Evolutionary conservation across 2,888 invertebrate genomes (phyloP).

Genomic region (Bembecia ichneumoniformis): DNA sequence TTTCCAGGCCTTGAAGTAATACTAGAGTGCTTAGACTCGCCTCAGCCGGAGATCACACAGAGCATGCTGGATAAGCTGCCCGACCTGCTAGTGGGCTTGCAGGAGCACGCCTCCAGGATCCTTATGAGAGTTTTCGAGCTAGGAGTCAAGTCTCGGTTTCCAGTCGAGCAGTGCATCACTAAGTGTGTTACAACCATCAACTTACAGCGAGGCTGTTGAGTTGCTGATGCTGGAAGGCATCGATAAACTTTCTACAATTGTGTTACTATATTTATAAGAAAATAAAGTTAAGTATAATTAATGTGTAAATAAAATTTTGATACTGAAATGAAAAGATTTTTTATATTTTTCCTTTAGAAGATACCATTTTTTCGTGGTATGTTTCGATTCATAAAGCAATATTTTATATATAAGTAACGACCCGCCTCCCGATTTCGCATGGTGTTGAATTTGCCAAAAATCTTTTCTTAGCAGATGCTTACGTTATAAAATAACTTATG

Average conservation of each 20-base stretch:
- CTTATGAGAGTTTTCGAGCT: slow-evolving; percentile 86
- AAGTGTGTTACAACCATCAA: slow-evolving; percentile 87
- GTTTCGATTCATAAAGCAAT: no score
- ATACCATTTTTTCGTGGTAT: no score
- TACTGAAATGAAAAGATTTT: no score
- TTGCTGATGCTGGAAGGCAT: slow-evolving; percentile 58
- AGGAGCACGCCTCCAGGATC: slow-evolving; percentile 86
- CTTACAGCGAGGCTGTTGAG: slow-evolving; percentile 86
- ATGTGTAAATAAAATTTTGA: no score
- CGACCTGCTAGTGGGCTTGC: slow-evolving; percentile 86
- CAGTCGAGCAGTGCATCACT: slow-evolving; percentile 81
- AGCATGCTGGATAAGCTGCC: slow-evolving; percentile 86
- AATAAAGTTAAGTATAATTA: no score
- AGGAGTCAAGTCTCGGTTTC: slow-evolving; percentile 83
- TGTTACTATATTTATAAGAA: no score
- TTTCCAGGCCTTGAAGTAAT: slow-evolving; percentile 80
- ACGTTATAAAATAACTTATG: background rate
- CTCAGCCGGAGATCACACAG: slow-evolving; percentile 83
- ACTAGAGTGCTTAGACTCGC: slow-evolving; percentile 85
- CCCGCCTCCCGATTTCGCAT: no score
- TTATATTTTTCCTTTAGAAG: no score
- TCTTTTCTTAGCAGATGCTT: no score
- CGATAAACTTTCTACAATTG: background rate
- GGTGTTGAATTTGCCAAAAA: no score
- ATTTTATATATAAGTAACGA: no score